Evolutionary conservation across 2,113 vertebrate genomes (phyloP).

Genomic region (Pycnonotus jocosus): DNA sequence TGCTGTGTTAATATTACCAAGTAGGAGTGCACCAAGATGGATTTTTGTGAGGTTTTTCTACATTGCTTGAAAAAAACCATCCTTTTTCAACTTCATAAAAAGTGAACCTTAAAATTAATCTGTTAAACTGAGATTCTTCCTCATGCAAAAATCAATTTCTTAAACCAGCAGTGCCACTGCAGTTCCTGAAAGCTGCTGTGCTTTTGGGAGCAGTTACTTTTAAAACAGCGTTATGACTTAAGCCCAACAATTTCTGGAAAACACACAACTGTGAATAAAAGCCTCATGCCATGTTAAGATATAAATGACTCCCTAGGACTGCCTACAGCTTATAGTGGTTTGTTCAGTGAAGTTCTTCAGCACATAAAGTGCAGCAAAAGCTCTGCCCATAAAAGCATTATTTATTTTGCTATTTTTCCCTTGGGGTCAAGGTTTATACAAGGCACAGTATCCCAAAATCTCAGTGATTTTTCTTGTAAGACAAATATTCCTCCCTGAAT

Average conservation of each 20-base stretch:
- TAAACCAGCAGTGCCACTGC: neutral
- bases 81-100: neutral
- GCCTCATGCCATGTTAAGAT: neutral
- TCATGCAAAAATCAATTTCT: neutral
- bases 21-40: neutral
- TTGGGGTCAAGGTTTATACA: neutral
- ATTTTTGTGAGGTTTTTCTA: neutral
- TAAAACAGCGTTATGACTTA: neutral
- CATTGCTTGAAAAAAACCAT: neutral
- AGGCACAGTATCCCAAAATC: neutral
- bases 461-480: neutral
- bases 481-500: neutral
- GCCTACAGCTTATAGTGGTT: neutral
- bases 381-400: neutral
- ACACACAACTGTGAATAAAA: neutral
- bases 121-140: neutral
- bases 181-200: neutral
- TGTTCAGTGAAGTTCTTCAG: neutral
- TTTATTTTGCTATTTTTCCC: neutral
- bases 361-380: neutral
- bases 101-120: neutral
- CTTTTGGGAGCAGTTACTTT: neutral
- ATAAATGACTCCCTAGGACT: neutral
- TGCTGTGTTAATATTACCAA: neutral
- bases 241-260: neutral